A percentile compares a stretch with the other conserved stretches of the same genome.
Conservation (phyloP, 2,797 vertebrate species). For the Chloroceryle inda region DNA sequence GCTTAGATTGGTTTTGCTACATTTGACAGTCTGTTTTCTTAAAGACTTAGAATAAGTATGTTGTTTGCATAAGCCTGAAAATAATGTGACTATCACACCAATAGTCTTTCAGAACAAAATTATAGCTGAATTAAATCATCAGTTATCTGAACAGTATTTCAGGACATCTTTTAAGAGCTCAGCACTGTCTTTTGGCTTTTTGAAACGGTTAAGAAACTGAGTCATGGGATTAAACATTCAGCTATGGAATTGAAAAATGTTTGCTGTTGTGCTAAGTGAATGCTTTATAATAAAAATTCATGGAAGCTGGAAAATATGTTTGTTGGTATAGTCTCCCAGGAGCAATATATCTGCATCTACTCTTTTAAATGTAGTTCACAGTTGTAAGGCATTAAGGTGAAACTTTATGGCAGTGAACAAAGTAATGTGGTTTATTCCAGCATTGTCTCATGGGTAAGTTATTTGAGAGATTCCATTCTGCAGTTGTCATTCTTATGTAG, state of each 20-base stretch:
- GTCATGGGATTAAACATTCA: background rate
- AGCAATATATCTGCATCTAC: background rate
- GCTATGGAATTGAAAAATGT: background rate
- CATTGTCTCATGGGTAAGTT: background rate
- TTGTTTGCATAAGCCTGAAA: background rate
- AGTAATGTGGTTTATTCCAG: background rate
- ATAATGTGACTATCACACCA: background rate
- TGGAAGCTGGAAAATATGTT: background rate
- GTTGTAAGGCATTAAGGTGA: background rate
- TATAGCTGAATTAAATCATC: background rate
- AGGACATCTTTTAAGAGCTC: background rate
- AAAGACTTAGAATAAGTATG: background rate
- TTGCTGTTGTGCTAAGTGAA: conserved; percentile 2
- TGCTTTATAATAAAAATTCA: conserved; percentile 26
- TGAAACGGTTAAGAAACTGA: background rate
- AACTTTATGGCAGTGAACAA: background rate
- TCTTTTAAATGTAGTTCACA: background rate
- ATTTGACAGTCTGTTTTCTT: background rate
- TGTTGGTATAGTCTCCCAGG: background rate
- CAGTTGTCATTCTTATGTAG: background rate
- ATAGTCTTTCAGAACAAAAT: background rate
- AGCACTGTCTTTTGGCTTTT: background rate
- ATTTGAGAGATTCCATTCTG: background rate
- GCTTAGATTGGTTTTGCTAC: background rate
- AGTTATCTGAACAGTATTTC: background rate